Percentiles rank a stretch among this genome's conserved stretches.
phyloP scores from a whole-genome alignment of 2,797 vertebrate genomes.

The Meriones psammophilus region DNA sequence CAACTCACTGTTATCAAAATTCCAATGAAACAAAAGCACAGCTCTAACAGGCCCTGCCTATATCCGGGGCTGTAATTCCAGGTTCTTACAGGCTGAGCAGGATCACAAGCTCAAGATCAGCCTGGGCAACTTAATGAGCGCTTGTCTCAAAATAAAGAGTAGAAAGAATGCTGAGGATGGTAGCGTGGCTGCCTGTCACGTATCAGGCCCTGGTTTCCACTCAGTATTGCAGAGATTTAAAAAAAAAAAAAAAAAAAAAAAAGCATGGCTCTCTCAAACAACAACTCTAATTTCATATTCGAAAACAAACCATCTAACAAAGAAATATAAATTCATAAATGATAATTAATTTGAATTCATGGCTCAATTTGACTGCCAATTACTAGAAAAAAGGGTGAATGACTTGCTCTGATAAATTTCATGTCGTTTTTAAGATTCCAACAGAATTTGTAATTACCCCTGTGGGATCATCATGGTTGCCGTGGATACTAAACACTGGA shows the following conservation, averaged over 20 bases:
- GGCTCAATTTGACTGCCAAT: slow-evolving; percentile 13
- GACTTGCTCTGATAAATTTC: slow-evolving; percentile 23
- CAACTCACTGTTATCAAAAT: not conserved
- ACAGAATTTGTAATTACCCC: slow-evolving; percentile 91
- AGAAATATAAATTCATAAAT: slow-evolving; percentile 30
- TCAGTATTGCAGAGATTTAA: not conserved
- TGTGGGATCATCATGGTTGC: slow-evolving; percentile 99
- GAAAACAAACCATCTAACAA: not conserved
- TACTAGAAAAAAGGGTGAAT: not conserved
- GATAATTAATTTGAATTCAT: slow-evolving; percentile 25
- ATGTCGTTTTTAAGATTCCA: slow-evolving; percentile 36
- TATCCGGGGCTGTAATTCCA: not conserved
- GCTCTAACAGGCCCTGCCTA: not conserved
- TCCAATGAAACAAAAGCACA: slow-evolving; percentile 25
- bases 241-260: no score
- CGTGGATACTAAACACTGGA: slow-evolving; percentile 98
- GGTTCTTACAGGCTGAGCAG: not conserved
- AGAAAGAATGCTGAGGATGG: not conserved
- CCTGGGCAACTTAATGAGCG: not conserved
- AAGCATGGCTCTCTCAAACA: not conserved
- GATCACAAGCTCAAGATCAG: not conserved
- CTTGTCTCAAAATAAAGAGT: not conserved
- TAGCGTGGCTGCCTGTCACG: not conserved
- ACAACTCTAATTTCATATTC: slow-evolving; percentile 19
- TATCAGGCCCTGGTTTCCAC: not conserved